Evolutionary conservation across 1,140 invertebrate species (phyloP), one percentile per base, ranked within the genome.

Genomic region (Heterodera carotae): DNA sequence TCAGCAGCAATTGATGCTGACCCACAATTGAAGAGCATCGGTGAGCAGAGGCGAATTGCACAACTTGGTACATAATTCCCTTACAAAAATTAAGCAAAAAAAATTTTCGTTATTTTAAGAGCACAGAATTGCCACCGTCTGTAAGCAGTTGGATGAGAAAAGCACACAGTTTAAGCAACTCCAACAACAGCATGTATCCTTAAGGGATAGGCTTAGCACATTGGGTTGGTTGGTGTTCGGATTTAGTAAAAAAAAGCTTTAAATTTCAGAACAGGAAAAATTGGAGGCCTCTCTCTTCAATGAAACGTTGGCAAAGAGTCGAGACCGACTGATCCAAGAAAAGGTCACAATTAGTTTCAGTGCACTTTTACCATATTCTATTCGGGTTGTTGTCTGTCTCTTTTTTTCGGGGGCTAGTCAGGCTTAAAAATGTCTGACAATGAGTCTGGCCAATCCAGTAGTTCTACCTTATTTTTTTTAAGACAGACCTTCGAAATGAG

Each of bases 41-140:
- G 43, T 29, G 76, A 77, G 22, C 64, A 77, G 18, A 68, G 56
- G 15, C 66, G 68, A 31, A 77, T 77, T 34, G 76, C 76, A 0
- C 76, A 77, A 34, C 33, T 77, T 43, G 76, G 76, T 77, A 74
- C n/a, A n/a, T n/a, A n/a, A n/a, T n/a, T n/a, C n/a, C n/a, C n/a
- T n/a, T n/a, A n/a, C n/a, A n/a, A n/a, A n/a, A n/a, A n/a, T n/a
- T n/a, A n/a, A n/a, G n/a, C n/a, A n/a, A n/a, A n/a, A n/a, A n/a
- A n/a, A n/a, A n/a, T 62, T 22, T 39, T 31, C 15, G 18, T 72
- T 25, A 5, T 4, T 62, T 75, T 75, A 39, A 77, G 76, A 77
- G 43, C 76, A 77, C 36, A 64, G 75, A 31, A 71, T 77, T 27
- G 70, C 68, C 33, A 56, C 76, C 0, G 76, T 77, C 25, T 34